Base-by-base conservation (phyloP, 35 echinoderm and acorn worm species). In the Patiria miniata region DNA sequence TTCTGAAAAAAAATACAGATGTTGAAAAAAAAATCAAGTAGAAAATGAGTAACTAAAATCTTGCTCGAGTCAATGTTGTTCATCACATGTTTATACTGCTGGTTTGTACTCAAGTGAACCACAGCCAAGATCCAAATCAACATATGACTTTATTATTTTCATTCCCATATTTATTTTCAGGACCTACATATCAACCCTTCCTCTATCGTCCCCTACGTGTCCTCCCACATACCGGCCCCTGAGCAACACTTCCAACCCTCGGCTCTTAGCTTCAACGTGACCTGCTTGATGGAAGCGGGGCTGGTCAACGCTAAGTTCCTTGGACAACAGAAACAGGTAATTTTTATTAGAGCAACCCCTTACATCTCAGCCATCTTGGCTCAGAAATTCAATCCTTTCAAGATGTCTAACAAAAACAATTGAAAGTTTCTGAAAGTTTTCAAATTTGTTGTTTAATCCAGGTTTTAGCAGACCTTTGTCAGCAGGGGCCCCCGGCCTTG, bases 281-380 rank as follows among this genome's bases (percentile, higher is more conserved):
- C 78, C 16, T 95, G 96, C 44, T 79, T 99, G 18, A 91, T 94
- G 89, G 96, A 99, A 76, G 88, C 89, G 9, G 87, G 93, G 17
- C 77, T 99, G 12, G 93, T 99, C 12, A 86, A 65, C 8, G 79
- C 89, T 29, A 56, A 68, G 29, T 95, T 90, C 38, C 77, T 92
- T 4, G 96, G 96, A 40, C 40, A 86, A 21, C 96, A 99, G 65
- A 86, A 86, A 89, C 90, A 99, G 96, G 96, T 99, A 87, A 77
- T 47, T 4, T 4, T 12, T 47, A 12, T n/a, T 12, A 47, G 42
- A 6, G 42, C 42, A 12, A 47, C n/a, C n/a, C n/a, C n/a, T n/a
- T n/a, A n/a, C n/a, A n/a, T n/a, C n/a, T n/a, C n/a, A n/a, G n/a
- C n/a, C n/a, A n/a, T n/a, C n/a, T n/a, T n/a, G n/a, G n/a, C n/a